Evolutionary conservation across 2,113 vertebrate genomes (phyloP).

Genomic region (Globicephala melas): DNA sequence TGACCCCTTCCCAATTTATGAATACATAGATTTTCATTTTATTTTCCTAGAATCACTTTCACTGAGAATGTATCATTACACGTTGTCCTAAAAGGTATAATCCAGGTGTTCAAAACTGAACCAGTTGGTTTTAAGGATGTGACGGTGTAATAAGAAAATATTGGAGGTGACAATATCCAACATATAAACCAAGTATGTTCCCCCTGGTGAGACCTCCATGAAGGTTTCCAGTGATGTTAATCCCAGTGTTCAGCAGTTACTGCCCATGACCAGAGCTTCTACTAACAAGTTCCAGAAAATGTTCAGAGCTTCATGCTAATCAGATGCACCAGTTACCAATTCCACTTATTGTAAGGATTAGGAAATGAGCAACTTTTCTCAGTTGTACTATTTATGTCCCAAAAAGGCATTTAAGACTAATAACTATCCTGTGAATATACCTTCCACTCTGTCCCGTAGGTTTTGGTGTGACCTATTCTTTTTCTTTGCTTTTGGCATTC

Average conservation of each 20-base stretch:
- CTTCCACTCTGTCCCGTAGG: background rate
- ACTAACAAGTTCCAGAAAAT: constrained; percentile 28
- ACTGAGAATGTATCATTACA: constrained; percentile 10
- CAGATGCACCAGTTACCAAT: background rate
- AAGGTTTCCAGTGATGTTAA: background rate
- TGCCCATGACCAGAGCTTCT: constrained; percentile 40
- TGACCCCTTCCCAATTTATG: background rate
- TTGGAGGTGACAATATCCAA: constrained; percentile 32
- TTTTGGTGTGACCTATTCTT: background rate
- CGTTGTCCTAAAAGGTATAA: constrained; percentile 11
- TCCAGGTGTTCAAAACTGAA: constrained; percentile 48
- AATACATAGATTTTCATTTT: constrained; percentile 39
- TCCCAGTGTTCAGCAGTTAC: constrained; percentile 48
- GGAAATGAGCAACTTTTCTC: background rate
- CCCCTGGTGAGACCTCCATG: background rate
- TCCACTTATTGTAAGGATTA: background rate
- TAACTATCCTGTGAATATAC: background rate
- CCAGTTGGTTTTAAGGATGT: constrained; percentile 51
- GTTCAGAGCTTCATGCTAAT: background rate
- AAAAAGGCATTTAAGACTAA: background rate
- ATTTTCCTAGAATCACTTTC: constrained; percentile 46
- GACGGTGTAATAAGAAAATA: constrained; percentile 28
- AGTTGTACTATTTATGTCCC: background rate
- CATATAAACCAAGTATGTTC: background rate
- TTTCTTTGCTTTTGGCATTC: background rate